Percentiles rank a stretch among this genome's conserved stretches.
Evolutionary conservation across 2,113 vertebrate species (phyloP).

Genomic region (Cololabis saira): DNA sequence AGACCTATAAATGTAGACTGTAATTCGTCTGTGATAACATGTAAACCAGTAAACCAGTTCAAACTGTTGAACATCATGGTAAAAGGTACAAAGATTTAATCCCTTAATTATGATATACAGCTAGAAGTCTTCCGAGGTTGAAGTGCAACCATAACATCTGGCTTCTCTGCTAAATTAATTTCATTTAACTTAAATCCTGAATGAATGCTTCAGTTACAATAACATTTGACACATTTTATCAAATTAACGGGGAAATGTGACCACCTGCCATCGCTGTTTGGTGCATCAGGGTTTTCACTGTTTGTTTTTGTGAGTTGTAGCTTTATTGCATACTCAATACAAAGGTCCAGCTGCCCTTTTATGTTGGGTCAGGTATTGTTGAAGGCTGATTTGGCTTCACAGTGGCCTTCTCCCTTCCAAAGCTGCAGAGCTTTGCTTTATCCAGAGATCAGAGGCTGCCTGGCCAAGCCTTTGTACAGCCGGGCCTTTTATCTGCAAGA

Average conservation of each 20-base stretch:
- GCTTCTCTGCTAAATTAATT: neutral
- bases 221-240: slow-evolving; percentile 1
- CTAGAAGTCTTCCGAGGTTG: neutral
- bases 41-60: too few relatives aligned
- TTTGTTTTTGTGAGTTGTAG: slow-evolving; percentile 20
- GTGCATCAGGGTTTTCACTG: slow-evolving; percentile 35
- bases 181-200: slow-evolving; percentile 6
- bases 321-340: slow-evolving; percentile 61
- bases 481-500: slow-evolving; percentile 71
- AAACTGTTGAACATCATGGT: neutral
- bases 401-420: slow-evolving; percentile 55
- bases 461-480: slow-evolving; percentile 71
- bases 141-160: slow-evolving; percentile 6
- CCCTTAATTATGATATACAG: neutral
- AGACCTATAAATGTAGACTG: too few relatives aligned
- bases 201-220: slow-evolving; percentile 58
- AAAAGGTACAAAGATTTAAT: neutral
- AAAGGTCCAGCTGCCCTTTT: slow-evolving; percentile 72
- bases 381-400: slow-evolving; percentile 71
- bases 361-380: slow-evolving; percentile 71
- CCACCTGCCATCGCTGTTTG: slow-evolving; percentile 25
- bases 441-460: slow-evolving; percentile 70
- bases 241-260: slow-evolving; percentile 17
- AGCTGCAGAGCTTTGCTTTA: slow-evolving; percentile 72
- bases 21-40: too few relatives aligned